Conservation (phyloP, 2,888 invertebrate species). For the Drosophila sordidula region DNA sequence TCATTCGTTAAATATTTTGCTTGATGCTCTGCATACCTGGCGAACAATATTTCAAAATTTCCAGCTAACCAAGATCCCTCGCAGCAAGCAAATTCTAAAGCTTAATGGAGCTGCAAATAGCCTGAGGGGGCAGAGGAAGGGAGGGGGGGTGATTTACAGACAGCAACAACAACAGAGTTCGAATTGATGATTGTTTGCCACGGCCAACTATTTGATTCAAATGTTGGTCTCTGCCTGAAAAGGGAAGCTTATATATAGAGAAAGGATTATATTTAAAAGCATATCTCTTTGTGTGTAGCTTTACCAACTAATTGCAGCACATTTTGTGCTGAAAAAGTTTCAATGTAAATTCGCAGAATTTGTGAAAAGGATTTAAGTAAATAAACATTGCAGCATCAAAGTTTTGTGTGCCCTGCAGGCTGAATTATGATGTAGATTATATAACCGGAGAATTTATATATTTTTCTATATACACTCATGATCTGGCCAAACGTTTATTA, state of each 20-base stretch:
- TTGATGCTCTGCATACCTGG: conserved; percentile 28
- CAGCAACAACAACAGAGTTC: neutral
- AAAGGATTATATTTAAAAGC: conserved; percentile 20
- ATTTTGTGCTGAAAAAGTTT: neutral
- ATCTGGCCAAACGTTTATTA: no score
- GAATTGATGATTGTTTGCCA: conserved; percentile 13
- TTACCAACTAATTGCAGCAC: neutral
- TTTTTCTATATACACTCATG: no score
- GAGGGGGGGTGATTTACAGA: neutral
- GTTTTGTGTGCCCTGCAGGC: neutral
- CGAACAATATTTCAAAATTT: conserved; percentile 39
- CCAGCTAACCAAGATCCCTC: neutral
- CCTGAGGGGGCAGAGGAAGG: no score
- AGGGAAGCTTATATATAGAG: neutral
- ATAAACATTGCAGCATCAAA: neutral
- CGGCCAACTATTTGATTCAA: conserved; percentile 34
- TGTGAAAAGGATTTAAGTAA: neutral
- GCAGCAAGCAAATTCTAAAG: conserved; percentile 28
- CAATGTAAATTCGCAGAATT: neutral
- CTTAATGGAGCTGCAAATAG: conserved; percentile 14
- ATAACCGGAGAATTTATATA: no score
- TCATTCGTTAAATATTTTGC: conserved; percentile 63
- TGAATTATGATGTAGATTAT: no score
- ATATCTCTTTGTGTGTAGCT: neutral
- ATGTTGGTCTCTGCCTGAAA: neutral